Conservation (phyloP, 2,888 invertebrate genomes). For the Torymus auratus region DNA sequence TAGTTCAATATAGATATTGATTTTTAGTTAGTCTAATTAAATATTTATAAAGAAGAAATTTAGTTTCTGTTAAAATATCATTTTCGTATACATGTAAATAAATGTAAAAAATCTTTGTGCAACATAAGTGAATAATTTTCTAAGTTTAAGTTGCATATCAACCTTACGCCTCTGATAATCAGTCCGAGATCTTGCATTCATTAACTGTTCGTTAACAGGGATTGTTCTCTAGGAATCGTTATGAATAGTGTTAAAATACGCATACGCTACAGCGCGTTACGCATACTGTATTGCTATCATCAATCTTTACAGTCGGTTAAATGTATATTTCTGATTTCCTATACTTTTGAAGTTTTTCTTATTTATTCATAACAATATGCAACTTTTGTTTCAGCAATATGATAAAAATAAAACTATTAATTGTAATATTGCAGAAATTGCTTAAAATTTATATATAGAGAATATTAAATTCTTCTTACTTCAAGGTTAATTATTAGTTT, state of each 20-base stretch:
- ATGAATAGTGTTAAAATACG: conserved; percentile 41
- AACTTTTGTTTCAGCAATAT: too few species aligned
- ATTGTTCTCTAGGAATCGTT: conserved; percentile 38
- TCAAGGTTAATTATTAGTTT: background rate
- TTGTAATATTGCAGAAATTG: too few species aligned
- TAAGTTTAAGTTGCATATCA: background rate
- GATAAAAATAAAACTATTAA: too few species aligned
- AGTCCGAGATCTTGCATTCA: conserved; percentile 38
- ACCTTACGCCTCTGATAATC: conserved; percentile 4
- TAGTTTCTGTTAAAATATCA: too few species aligned
- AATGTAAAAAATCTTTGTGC: background rate
- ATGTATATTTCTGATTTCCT: background rate
- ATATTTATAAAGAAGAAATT: too few species aligned
- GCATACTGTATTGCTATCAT: conserved; percentile 19
- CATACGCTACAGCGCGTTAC: conserved; percentile 22
- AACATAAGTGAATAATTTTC: background rate
- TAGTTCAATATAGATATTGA: too few species aligned
- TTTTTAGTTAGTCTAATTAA: too few species aligned
- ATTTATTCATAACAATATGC: background rate
- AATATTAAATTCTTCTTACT: too few species aligned
- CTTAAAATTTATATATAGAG: too few species aligned
- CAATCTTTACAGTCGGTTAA: conserved; percentile 34
- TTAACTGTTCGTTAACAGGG: conserved; percentile 32
- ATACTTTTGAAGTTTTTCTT: background rate
- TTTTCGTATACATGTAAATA: background rate